Base-by-base conservation (phyloP, 2,797 vertebrate genomes). In the Malurus splendens region DNA sequence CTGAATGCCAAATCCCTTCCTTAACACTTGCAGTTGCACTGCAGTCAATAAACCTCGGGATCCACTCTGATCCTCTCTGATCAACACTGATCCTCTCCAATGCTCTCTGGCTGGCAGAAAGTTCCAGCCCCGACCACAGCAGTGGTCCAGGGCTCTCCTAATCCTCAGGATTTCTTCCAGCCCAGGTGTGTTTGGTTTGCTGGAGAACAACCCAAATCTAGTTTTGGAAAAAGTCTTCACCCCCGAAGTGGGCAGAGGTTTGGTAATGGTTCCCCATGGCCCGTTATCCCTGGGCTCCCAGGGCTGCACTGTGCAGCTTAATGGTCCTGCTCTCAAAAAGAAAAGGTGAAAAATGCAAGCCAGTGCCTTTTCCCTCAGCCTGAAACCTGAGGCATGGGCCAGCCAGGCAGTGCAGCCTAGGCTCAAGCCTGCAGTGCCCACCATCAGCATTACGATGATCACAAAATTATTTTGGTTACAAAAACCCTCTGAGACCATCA, bases 1-100 rank as follows among this genome's bases (percentile, higher is more conserved):
- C 28, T 36, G 82, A 82, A 75, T 19, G 65, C 52, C 78, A 88
- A 72, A 42, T 38, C 55, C 67, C 50, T 62, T 73, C 73, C 76
- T 80, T 65, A 7, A 59, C 33, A 30, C 28, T 33, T 64, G 4
- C 7, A 14, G 54, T 57, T n/a, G 15, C 61, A 30, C 54, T 19
- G 3, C 66, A 44, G 54, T 44, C 83, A 82, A 51, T 52, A 57
- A 86, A 39, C 14, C 24, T 38, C 4, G 0, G 25, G 71, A 78
- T 44, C 55, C 51, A n/a, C 57, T 54, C 47, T 79, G 65, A 76
- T 60, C 48, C 67, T 14, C 51, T 18, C 36, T 36, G 47, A 77
- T 84, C 81, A 48, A 74, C 12, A 18, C 16, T 2, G 0, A 74
- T 61, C 61, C 41, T 24, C 41, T n/a, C 11, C 0, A 1, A 72